These are phyloP conservation scores for Crypturellus tataupa DNA, from an alignment of 2,797 vertebrate genomes.

Conservation along the genomic window DNA sequence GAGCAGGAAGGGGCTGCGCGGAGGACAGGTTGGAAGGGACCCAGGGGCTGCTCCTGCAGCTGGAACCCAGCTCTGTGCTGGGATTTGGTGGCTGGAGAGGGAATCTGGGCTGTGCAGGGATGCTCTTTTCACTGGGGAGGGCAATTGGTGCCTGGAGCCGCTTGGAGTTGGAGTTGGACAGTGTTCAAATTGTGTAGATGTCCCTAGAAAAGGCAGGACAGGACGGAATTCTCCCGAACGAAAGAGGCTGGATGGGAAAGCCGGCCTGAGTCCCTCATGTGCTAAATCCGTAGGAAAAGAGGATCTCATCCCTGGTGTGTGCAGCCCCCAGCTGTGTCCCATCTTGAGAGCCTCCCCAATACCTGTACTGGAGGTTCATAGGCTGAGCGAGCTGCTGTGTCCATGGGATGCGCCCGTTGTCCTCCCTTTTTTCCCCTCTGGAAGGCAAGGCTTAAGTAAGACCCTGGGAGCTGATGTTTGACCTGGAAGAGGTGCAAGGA, in stretches of 20 bases:
- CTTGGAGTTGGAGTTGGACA: accelerated
- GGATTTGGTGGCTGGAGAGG: neutral
- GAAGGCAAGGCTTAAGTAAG: neutral
- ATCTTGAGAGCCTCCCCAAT: neutral
- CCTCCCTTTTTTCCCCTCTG: accelerated
- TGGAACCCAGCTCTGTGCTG: neutral
- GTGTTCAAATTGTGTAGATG: accelerated
- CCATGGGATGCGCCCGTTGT: neutral
- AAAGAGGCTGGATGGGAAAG: neutral
- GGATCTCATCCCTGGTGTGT: too few species aligned
- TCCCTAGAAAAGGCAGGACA: neutral
- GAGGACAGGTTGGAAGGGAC: neutral
- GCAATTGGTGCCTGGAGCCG: neutral
- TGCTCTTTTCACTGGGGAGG: accelerated
- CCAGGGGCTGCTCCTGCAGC: accelerated
- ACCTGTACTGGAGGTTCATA: neutral
- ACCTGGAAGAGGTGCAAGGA: neutral
- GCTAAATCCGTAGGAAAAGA: too few species aligned
- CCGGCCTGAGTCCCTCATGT: too few species aligned
- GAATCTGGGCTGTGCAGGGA: accelerated
- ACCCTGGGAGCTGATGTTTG: accelerated
- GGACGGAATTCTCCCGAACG: neutral
- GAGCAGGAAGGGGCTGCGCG: accelerated
- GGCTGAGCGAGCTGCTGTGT: too few species aligned
- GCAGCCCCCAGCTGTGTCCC: neutral